Percentiles rank a stretch among this genome's conserved stretches.
Conservation (phyloP, 2,797 vertebrate genomes). For the Decapterus maruadsi region DNA sequence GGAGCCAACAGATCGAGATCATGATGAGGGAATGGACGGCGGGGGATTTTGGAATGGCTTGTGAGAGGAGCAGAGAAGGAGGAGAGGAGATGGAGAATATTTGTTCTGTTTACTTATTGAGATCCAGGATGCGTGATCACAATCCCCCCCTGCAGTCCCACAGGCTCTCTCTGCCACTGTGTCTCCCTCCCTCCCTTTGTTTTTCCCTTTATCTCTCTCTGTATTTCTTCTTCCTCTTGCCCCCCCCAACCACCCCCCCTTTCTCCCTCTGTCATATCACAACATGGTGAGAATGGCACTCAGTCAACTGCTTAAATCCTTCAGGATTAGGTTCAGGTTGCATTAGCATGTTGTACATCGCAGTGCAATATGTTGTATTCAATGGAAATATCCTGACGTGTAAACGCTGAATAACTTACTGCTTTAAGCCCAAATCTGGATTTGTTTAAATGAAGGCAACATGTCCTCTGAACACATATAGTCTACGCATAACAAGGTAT, state of each 20-base stretch:
- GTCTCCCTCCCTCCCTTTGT: conserved; percentile 33
- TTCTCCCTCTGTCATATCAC: conserved; percentile 39
- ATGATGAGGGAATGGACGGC: conserved; percentile 70
- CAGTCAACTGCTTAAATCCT: conserved; percentile 59
- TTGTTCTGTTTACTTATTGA: conserved; percentile 81
- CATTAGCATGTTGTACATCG: conserved; percentile 34
- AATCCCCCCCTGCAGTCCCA: conserved; percentile 52
- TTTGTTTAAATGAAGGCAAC: conserved; percentile 29
- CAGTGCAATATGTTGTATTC: conserved; percentile 18
- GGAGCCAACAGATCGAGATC: conserved; percentile 76
- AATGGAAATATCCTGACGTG: conserved; percentile 17
- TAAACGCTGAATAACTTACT: conserved; percentile 7
- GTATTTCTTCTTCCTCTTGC: conserved; percentile 36
- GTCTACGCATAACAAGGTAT: conserved; percentile 31
- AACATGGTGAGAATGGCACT: conserved; percentile 45
- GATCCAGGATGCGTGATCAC: conserved; percentile 70
- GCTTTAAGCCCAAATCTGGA: conserved; percentile 29
- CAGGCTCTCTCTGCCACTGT: conserved; percentile 45
- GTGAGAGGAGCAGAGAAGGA: conserved; percentile 60
- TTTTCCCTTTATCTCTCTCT: conserved; percentile 45
- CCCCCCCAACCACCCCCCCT: not conserved
- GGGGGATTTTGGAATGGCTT: conserved; percentile 67
- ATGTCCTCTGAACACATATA: conserved; percentile 6
- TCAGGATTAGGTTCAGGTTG: conserved; percentile 46
- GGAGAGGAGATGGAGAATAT: conserved; percentile 67